These are phyloP conservation scores for Druon quercuslanigerum DNA, from an alignment of 1,140 invertebrate species.

Conservation along the genomic window DNA sequence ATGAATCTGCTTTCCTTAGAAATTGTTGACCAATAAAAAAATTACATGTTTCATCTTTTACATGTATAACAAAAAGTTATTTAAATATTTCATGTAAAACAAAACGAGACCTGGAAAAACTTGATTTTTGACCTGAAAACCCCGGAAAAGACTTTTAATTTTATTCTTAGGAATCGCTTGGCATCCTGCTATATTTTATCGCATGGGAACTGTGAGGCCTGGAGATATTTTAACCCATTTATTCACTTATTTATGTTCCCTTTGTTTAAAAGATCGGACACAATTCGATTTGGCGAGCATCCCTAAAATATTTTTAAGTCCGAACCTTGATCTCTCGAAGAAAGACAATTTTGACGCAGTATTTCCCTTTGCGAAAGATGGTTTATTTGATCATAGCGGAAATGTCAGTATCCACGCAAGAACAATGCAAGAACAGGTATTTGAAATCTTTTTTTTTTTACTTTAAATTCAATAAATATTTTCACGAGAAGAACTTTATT, in stretches of 20 bases:
- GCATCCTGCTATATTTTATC: too few relatives aligned
- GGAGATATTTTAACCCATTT: too few relatives aligned
- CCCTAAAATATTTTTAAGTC: slow-evolving; percentile 91
- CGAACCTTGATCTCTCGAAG: slow-evolving; percentile 88
- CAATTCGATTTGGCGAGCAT: slow-evolving; percentile 81
- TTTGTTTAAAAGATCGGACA: slow-evolving; percentile 65
- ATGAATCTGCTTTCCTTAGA: too few relatives aligned
- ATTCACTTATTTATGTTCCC: slow-evolving; percentile 36
- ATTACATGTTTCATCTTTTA: too few relatives aligned
- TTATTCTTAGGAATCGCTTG: too few relatives aligned
- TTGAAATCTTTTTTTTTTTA: slow-evolving; percentile 13
- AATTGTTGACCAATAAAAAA: too few relatives aligned
- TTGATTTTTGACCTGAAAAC: too few relatives aligned
- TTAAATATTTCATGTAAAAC: too few relatives aligned
- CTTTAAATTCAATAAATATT: slow-evolving; percentile 5
- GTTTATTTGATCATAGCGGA: slow-evolving; percentile 61
- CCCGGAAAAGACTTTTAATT: too few relatives aligned
- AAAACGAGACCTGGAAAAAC: too few relatives aligned
- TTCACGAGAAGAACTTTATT: slow-evolving; percentile 9
- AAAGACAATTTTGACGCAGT: slow-evolving; percentile 90
- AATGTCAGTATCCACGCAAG: slow-evolving; percentile 71
- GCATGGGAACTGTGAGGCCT: too few relatives aligned
- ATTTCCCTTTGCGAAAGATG: slow-evolving; percentile 80
- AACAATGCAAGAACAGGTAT: slow-evolving; percentile 80
- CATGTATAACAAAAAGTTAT: too few relatives aligned